These are phyloP conservation scores for Larimichthys crocea DNA, from an alignment of 2,113 vertebrate genomes.

Conservation along the genomic window DNA sequence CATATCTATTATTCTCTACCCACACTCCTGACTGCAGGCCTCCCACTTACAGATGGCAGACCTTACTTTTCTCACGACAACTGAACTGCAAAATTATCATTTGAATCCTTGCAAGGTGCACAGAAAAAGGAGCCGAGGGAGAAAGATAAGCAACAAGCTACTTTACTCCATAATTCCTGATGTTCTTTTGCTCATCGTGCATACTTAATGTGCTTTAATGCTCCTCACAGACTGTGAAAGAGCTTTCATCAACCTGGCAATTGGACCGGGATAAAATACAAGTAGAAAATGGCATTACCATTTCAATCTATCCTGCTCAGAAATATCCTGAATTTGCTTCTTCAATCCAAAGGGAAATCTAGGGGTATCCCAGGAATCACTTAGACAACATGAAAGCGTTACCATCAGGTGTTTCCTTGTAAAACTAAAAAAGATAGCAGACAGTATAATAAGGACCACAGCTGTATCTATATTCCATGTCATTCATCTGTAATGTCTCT, in stretches of 20 bases:
- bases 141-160: slow-evolving; percentile 18
- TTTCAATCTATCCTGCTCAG: slow-evolving; percentile 2
- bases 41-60: slow-evolving; percentile 66
- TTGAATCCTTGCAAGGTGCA: slow-evolving; percentile 49
- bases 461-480: slow-evolving; percentile 43
- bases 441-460: slow-evolving; percentile 10
- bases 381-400: not conserved
- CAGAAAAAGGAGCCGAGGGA: slow-evolving; percentile 21
- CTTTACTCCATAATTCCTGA: slow-evolving; percentile 33
- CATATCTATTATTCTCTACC: slow-evolving; percentile 63
- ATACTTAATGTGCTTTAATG: slow-evolving; percentile 18
- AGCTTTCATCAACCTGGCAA: slow-evolving; percentile 6
- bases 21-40: slow-evolving; percentile 47
- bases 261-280: slow-evolving; percentile 21
- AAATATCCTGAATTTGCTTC: not conserved
- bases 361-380: not conserved
- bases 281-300: not conserved
- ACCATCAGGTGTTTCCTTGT: not conserved
- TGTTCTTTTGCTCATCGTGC: slow-evolving; percentile 17
- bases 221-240: slow-evolving; percentile 5
- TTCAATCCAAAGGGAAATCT: not conserved
- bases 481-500: slow-evolving; percentile 53
- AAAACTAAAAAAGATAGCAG: not conserved
- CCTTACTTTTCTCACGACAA: slow-evolving; percentile 57
- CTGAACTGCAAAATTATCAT: slow-evolving; percentile 54